Conservation (phyloP, 2,113 vertebrate genomes). For the Lathamus discolor region DNA sequence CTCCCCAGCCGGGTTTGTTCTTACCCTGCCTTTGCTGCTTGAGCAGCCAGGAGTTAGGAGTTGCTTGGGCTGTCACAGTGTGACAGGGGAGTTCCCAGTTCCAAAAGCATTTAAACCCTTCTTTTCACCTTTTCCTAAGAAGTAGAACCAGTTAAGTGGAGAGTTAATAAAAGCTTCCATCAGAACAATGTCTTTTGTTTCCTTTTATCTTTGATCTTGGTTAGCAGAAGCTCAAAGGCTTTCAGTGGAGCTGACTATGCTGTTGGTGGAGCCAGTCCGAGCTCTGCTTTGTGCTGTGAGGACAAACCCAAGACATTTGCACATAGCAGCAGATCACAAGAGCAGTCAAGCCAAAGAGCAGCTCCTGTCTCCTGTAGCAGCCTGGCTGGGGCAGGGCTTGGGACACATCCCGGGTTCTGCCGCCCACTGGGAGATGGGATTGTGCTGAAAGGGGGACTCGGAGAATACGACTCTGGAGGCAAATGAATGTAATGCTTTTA, state of each 20-base stretch:
- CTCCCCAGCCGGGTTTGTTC: background rate
- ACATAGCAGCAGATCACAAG: background rate
- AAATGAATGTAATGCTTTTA: background rate
- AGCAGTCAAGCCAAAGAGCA: accelerated
- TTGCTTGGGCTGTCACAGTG: accelerated
- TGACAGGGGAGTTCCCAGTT: background rate
- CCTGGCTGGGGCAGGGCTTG: background rate
- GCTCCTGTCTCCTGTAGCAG: too few species aligned
- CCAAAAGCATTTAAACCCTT: background rate
- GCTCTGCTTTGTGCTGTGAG: background rate
- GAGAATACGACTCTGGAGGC: background rate
- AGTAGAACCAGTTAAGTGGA: background rate
- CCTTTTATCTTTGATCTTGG: background rate
- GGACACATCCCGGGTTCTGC: accelerated
- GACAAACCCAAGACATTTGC: background rate
- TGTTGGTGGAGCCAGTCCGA: too few species aligned
- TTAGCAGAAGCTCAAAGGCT: background rate
- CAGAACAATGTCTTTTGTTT: background rate
- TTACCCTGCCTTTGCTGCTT: background rate
- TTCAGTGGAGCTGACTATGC: background rate
- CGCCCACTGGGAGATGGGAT: accelerated
- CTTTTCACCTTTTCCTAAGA: background rate
- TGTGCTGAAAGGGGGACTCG: background rate
- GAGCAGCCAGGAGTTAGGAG: background rate
- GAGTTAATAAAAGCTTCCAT: background rate